Evolutionary conservation across 2,113 vertebrate genomes (phyloP), one percentile per base, ranked within the genome.

Genomic region (Oreotrochilus melanogaster): DNA sequence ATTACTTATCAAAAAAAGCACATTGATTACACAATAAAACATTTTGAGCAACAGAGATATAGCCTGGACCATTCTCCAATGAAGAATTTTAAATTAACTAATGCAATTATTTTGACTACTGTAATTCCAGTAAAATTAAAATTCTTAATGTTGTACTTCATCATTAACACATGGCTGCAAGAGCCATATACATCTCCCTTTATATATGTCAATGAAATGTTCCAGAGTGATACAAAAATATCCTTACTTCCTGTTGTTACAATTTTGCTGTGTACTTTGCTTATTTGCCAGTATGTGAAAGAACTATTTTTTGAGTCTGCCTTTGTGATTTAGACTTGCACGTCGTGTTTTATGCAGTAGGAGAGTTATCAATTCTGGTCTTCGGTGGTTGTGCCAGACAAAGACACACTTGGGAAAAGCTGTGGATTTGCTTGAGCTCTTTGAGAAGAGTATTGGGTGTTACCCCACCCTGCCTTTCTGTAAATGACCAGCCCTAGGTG

Each of bases 61-160:
- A 96, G 88, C 47, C 66, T 87, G 91, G 86, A 86, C 94, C 78
- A 91, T 97, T 96, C 87, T 96, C 89, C 86, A 96, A 53, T 91
- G 94, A 97, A 79, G 87, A 95, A 96, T 95, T 96, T 96, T 88
- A 96, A 97, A 96, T 97, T 96, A 94, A 95, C 54, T 95, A 97
- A 94, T 96, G 92, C 78, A 97, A 64, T 95, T 96, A 95, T 96
- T 97, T 95, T 97, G 95, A 95, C 90, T 97, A 96, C 89, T 91
- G 80, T 88, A 97, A 94, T 97, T 94, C 83, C 86, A 92, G 78
- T 92, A 94, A 95, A 97, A 97, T 96, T 97, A 89, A 96, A 96
- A 92, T 96, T 96, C 91, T 93, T 86, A 87, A 71, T 94, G 91
- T 92, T 88, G 47, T 54, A 86, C 78, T 96, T 95, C 94, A 89